Evolutionary conservation across 1,140 invertebrate species (phyloP).

Genomic region (Drosophila novamexicana): DNA sequence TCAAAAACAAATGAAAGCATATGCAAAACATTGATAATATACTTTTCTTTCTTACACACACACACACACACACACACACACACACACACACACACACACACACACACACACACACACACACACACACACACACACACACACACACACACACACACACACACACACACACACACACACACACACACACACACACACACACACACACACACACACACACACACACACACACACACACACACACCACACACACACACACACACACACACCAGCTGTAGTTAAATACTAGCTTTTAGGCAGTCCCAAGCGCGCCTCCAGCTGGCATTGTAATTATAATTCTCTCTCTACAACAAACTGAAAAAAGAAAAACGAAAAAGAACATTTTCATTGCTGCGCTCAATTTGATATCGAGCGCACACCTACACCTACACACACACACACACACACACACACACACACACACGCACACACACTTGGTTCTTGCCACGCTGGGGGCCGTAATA

Average conservation of each 20-base stretch:
- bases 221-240: background rate
- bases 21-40: background rate
- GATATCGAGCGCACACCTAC: slow-evolving; percentile 9
- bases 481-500: background rate
- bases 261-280: slow-evolving; percentile 16
- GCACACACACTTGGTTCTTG: background rate
- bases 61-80: background rate
- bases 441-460: background rate
- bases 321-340: background rate
- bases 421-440: background rate
- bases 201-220: background rate
- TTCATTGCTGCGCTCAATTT: slow-evolving; percentile 1
- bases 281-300: slow-evolving; percentile 24
- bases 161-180: background rate
- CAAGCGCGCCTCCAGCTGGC: background rate
- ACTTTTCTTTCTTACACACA: background rate
- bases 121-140: background rate
- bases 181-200: background rate
- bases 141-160: background rate
- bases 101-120: slow-evolving; percentile 9
- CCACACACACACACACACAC: slow-evolving; percentile 3
- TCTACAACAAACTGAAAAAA: background rate
- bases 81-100: slow-evolving; percentile 8
- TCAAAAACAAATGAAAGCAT: background rate
- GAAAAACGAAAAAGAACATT: slow-evolving; percentile 4